phyloP scores from a whole-genome alignment of 2,888 invertebrate genomes.

The Nymphalis polychloros region DNA sequence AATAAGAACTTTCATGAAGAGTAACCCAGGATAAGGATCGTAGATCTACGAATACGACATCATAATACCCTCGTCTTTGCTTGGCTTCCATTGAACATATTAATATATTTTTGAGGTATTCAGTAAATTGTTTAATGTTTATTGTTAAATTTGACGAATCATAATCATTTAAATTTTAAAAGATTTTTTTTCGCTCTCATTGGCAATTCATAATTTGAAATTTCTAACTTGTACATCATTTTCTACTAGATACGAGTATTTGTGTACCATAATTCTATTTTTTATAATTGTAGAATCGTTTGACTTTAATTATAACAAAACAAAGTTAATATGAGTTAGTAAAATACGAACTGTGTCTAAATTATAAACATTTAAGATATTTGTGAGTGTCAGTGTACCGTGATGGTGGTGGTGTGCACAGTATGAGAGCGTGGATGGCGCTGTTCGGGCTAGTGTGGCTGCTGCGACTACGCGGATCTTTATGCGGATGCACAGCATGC shows the following conservation, averaged over 20 bases:
- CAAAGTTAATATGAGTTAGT: background rate
- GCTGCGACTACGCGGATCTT: constrained; percentile 89
- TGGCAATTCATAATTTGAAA: too few relatives aligned
- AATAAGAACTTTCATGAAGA: constrained; percentile 11
- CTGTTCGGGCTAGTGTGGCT: constrained; percentile 93
- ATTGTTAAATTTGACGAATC: too few relatives aligned
- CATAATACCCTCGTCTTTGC: too few relatives aligned
- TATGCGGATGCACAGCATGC: constrained; percentile 88
- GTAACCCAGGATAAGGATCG: background rate
- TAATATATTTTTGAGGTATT: too few relatives aligned
- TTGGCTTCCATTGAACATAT: too few relatives aligned
- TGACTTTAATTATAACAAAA: background rate
- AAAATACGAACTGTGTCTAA: background rate
- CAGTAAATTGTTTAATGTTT: too few relatives aligned
- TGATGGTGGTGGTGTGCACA: constrained; percentile 68
- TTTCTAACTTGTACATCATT: too few relatives aligned
- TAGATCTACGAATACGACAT: background rate
- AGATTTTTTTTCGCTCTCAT: too few relatives aligned
- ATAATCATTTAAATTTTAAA: too few relatives aligned
- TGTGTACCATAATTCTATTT: too few relatives aligned
- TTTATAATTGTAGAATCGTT: background rate
- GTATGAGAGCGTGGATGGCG: constrained; percentile 87
- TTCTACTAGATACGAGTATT: too few relatives aligned
- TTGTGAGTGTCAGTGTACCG: constrained; percentile 40
- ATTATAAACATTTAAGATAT: constrained; percentile 10